phyloP scores from a whole-genome alignment of 2,113 vertebrate species.

The Clupea harengus region DNA sequence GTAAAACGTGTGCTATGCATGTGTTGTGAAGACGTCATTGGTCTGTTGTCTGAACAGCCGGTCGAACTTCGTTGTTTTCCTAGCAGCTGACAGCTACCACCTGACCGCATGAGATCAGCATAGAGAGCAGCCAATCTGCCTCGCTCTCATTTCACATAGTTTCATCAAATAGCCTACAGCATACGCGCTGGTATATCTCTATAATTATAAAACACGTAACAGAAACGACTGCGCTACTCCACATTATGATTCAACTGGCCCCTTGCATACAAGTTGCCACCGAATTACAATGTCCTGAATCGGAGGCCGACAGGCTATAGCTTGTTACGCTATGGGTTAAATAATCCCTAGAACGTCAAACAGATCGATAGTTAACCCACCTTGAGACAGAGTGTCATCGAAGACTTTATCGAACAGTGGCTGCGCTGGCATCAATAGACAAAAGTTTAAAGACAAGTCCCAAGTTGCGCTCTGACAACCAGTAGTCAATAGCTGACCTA shows the following conservation, averaged over 20 bases:
- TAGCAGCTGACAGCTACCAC: constrained; percentile 16
- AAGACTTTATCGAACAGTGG: background rate
- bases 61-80: background rate
- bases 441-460: background rate
- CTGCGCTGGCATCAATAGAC: background rate
- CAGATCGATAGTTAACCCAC: background rate
- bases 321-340: background rate
- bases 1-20: background rate
- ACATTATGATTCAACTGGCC: background rate
- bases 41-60: background rate
- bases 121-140: background rate
- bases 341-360: background rate
- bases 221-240: background rate
- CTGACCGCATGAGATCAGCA: constrained; percentile 1
- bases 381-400: background rate
- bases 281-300: background rate
- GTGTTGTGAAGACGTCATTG: background rate
- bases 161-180: background rate
- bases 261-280: background rate
- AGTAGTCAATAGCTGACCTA: background rate
- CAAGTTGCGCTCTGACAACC: background rate
- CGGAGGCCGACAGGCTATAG: background rate
- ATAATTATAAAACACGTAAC: background rate
- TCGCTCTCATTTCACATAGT: background rate
- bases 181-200: background rate